Base-by-base conservation (phyloP, 2,888 invertebrate species). In the Lasiommata megera region DNA sequence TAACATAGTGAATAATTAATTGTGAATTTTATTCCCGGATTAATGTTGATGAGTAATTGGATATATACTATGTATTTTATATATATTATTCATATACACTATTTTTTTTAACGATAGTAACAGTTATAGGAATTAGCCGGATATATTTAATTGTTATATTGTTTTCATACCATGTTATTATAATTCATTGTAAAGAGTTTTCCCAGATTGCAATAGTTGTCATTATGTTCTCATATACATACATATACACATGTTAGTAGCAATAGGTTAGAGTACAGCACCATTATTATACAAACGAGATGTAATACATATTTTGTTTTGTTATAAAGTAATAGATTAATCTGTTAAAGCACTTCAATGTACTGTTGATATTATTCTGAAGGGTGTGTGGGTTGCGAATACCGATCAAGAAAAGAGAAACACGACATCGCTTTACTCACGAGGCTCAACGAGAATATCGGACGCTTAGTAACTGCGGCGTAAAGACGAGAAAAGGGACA, bases 11-110 rank as follows among this genome's bases (percentile, higher is more conserved):
- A 86, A 84, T 84, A 81, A 79, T 59, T 78, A 83, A 79, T 80
- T 75, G 79, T 74, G 70, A 74, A 82, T 82, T 86, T 84, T 84
- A 84, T 79, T 71, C 81, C 77, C 73, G 76, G 74, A 82, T 80
- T 82, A 80, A 79, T 84, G 82, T 85, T 84, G 75, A 82, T 76
- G 70, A 79, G 78, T 76, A 76, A 74, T 81, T 78, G 77, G 79
- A 74, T 80, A 76, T 77, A 74, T 77, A 75, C 68, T 75, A 73
- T 71, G 67, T 72, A 75, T 65, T 66, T 65, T 67, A 62, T 66
- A 73, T 73, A 77, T 77, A 82, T 82, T 87, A 84, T 88, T 88
- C 84, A 82, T 87, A 88, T 88, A 88, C 88, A 88, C 82, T 72
- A 79, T 84, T 80, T 82, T 80, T 83, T 71, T 69, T 65, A 75